These are phyloP conservation scores for Morbakka virulenta DNA, from an alignment of 30 jellyfish, hydroid and myxozoan species.

Conservation along the genomic window DNA sequence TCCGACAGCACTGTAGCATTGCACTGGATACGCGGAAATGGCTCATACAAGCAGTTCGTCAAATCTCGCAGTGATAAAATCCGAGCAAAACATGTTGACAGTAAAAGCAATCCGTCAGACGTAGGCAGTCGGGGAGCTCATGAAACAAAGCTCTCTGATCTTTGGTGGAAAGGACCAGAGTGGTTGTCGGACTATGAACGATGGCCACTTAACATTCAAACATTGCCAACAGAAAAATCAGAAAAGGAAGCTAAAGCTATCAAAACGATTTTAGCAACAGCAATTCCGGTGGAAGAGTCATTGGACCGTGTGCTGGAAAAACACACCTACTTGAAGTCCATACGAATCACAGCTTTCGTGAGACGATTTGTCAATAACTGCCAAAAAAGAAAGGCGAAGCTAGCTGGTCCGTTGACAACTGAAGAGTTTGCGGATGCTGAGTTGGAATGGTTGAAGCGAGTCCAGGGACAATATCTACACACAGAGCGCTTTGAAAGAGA, in stretches of 20 bases:
- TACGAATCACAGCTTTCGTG: conserved; percentile 43
- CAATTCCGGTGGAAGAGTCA: neutral
- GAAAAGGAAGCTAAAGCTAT: conserved; percentile 23
- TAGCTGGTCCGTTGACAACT: conserved; percentile 42
- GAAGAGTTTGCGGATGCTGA: conserved; percentile 17
- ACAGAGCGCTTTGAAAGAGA: conserved; percentile 11
- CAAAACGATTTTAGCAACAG: conserved; percentile 9
- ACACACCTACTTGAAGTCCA: conserved; percentile 7
- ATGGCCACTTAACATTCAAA: conserved; percentile 15
- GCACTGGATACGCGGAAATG: too few species aligned
- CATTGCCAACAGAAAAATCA: neutral
- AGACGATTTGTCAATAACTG: conserved; percentile 47
- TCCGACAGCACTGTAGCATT: too few species aligned
- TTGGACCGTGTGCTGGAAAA: neutral
- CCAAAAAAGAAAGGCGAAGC: neutral
- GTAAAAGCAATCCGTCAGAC: too few species aligned
- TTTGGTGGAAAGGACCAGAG: conserved; percentile 7
- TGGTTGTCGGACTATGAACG: conserved; percentile 16
- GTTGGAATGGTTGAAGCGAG: neutral
- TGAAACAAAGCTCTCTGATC: neutral
- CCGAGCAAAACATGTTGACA: too few species aligned
- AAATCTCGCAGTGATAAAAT: too few species aligned
- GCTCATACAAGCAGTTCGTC: too few species aligned
- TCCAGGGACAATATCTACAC: neutral
- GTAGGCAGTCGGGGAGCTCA: conserved; percentile 35